phyloP scores from a whole-genome alignment of 2,888 invertebrate species.

The Limnephilus auricula region DNA sequence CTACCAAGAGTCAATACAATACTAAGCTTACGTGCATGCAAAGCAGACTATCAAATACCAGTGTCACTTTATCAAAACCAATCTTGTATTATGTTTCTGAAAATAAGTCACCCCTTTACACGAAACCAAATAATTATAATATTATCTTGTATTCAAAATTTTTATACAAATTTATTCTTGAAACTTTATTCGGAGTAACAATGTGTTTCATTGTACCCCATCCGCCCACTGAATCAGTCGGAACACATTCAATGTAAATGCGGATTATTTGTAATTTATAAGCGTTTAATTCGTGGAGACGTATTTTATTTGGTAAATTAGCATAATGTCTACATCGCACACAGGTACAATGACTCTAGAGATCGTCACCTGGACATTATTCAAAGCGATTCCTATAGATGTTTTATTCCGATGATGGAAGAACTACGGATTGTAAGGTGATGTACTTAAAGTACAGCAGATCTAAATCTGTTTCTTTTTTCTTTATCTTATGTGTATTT shows the following conservation, averaged over 20 bases:
- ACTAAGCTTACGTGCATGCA: too few relatives aligned
- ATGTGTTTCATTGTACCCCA: slow-evolving; percentile 53
- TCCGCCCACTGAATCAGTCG: slow-evolving; percentile 62
- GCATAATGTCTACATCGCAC: slow-evolving; percentile 65
- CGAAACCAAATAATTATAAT: not conserved
- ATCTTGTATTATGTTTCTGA: not conserved
- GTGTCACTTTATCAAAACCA: not conserved
- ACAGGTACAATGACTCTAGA: slow-evolving; percentile 48
- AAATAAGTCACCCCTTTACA: slow-evolving; percentile 13
- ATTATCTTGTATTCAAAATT: slow-evolving; percentile 12
- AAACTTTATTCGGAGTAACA: slow-evolving; percentile 26
- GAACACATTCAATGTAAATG: slow-evolving; percentile 63
- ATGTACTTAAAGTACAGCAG: too few relatives aligned
- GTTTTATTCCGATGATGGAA: not conserved
- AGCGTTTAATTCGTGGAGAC: slow-evolving; percentile 63
- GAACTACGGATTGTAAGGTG: not conserved
- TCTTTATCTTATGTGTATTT: too few relatives aligned
- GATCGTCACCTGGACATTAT: slow-evolving; percentile 59
- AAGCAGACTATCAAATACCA: not conserved
- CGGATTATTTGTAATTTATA: slow-evolving; percentile 61
- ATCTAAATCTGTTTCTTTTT: too few relatives aligned
- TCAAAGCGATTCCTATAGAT: slow-evolving; percentile 58
- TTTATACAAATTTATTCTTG: slow-evolving; percentile 44
- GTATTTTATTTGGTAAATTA: slow-evolving; percentile 60
- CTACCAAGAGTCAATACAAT: too few relatives aligned